phyloP scores from a whole-genome alignment of 2,797 vertebrate species.

The Spheniscus humboldti region DNA sequence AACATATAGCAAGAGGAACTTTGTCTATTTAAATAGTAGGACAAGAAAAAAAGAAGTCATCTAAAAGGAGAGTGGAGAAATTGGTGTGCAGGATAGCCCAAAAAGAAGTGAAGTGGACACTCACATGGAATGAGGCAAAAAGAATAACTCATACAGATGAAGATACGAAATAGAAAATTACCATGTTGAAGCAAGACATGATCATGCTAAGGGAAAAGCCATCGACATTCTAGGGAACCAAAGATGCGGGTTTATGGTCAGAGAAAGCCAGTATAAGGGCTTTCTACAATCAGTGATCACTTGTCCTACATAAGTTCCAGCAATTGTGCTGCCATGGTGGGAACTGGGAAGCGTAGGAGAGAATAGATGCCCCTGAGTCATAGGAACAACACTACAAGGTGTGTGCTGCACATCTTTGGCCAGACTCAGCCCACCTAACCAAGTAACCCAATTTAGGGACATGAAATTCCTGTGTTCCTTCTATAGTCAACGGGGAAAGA shows the following conservation, averaged over 20 bases:
- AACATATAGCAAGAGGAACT: background rate
- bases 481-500: background rate
- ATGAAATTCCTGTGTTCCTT: background rate
- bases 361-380: background rate
- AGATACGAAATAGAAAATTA: background rate
- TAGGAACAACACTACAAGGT: background rate
- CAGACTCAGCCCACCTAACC: background rate
- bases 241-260: background rate
- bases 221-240: background rate
- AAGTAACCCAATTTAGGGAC: background rate
- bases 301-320: background rate
- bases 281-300: background rate
- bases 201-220: background rate
- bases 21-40: background rate
- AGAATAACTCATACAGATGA: background rate
- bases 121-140: background rate
- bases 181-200: background rate
- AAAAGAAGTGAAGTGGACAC: background rate
- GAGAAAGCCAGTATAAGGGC: background rate
- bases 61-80: background rate
- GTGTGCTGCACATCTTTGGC: background rate
- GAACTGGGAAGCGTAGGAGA: background rate
- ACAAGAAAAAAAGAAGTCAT: background rate
- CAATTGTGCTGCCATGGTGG: background rate
- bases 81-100: background rate